Percentiles rank a stretch among this genome's conserved stretches.
phyloP scores from a whole-genome alignment of 2,113 vertebrate species.

The Poeciliopsis occidentalis region DNA sequence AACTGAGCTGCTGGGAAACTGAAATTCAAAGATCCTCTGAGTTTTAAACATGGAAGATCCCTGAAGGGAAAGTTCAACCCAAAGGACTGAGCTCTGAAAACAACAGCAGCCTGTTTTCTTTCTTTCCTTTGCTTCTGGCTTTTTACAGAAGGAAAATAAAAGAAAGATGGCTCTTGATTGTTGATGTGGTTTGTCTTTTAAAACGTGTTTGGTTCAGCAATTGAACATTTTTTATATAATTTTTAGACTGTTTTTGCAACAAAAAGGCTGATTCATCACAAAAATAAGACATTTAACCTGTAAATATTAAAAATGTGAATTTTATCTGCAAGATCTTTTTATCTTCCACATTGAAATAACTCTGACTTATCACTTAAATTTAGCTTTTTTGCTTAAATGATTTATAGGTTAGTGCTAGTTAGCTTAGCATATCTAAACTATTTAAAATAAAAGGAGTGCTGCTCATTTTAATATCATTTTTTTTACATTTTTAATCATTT shows the following conservation, averaged over 20 bases:
- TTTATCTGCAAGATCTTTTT: too few relatives aligned
- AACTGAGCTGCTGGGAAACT: too few relatives aligned
- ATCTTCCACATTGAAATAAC: not conserved
- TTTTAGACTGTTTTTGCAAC: not conserved
- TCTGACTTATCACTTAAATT: not conserved
- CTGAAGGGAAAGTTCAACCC: not conserved
- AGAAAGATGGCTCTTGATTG: not conserved
- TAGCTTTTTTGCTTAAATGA: not conserved
- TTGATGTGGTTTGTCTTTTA: not conserved
- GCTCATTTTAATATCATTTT: too few relatives aligned
- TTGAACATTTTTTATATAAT: too few relatives aligned
- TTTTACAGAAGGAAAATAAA: not conserved
- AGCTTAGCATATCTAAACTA: too few relatives aligned
- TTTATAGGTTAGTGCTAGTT: too few relatives aligned
- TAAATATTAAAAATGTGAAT: too few relatives aligned
- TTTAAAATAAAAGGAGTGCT: too few relatives aligned
- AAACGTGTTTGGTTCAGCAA: too few relatives aligned
- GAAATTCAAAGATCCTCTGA: not conserved
- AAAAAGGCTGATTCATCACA: too few relatives aligned
- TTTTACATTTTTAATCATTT: too few relatives aligned
- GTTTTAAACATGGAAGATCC: slow-evolving; percentile 2
- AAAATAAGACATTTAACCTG: too few relatives aligned
- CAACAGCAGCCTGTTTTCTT: not conserved
- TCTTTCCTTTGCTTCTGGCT: not conserved
- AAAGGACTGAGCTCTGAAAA: not conserved